A percentile compares a stretch with the other conserved stretches of the same genome.
phyloP scores from a whole-genome alignment of 2,888 invertebrate species.

The Melolontha melolontha region DNA sequence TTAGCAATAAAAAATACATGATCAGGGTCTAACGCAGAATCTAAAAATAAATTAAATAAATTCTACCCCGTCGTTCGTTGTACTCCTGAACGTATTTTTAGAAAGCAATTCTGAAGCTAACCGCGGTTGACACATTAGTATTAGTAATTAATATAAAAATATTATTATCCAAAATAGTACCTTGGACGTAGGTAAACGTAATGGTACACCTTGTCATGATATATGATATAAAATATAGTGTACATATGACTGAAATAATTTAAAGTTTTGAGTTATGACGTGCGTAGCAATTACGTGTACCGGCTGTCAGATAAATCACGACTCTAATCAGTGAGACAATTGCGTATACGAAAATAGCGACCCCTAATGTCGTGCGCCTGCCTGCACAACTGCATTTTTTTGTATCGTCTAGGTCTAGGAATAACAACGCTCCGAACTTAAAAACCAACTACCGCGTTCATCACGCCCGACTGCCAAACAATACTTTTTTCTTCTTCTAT shows the following conservation, averaged over 20 bases:
- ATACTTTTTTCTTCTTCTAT: constrained; percentile 16
- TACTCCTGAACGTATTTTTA: constrained; percentile 5
- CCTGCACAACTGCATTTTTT: constrained; percentile 45
- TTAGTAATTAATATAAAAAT: constrained; percentile 37
- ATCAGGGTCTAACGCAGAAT: too few species aligned
- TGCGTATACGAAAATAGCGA: constrained; percentile 48
- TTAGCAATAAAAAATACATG: too few species aligned
- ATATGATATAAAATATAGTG: constrained; percentile 19
- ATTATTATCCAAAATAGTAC: constrained; percentile 35
- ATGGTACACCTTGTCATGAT: constrained; percentile 1
- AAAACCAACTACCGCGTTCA: constrained; percentile 39
- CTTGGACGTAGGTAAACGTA: constrained; percentile 1
- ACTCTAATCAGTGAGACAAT: constrained; percentile 50
- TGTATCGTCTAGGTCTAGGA: constrained; percentile 46
- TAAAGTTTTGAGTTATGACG: constrained; percentile 39
- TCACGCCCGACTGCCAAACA: constrained; percentile 39
- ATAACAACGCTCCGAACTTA: constrained; percentile 40
- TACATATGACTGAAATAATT: constrained; percentile 40
- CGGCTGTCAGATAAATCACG: constrained; percentile 49
- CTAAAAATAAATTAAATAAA: too few species aligned
- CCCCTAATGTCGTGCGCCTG: constrained; percentile 39
- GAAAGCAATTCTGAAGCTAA: background rate
- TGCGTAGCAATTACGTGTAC: constrained; percentile 48
- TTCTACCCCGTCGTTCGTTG: too few species aligned
- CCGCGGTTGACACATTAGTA: constrained; percentile 24